Evolutionary conservation across 2,797 vertebrate species (phyloP).

Genomic region (Coccyzus lansbergi): DNA sequence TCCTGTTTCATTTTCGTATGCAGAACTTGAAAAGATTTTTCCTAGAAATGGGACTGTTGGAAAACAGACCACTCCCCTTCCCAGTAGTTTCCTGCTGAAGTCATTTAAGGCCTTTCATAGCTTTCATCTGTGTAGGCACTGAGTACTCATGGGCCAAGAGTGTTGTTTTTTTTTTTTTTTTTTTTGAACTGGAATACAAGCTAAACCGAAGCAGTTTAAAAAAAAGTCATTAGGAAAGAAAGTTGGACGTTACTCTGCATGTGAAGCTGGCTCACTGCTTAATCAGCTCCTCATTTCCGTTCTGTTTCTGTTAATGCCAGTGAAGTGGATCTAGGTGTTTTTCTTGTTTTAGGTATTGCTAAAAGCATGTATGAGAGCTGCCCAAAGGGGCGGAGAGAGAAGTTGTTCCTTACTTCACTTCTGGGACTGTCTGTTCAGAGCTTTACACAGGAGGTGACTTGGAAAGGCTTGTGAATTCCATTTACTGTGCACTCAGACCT

Average conservation of each 20-base stretch:
- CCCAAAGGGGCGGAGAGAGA: conserved; percentile 42
- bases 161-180: not conserved
- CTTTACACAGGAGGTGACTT: conserved; percentile 64
- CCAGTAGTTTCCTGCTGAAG: conserved; percentile 68
- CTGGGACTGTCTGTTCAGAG: conserved; percentile 51
- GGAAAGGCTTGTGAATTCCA: conserved; percentile 67
- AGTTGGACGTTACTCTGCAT: conserved; percentile 24
- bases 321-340: conserved; percentile 47
- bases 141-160: conserved; percentile 7
- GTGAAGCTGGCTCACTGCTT: not conserved
- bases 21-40: conserved; percentile 55
- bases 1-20: conserved; percentile 41
- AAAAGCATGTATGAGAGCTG: conserved; percentile 1
- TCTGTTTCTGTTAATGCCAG: not conserved
- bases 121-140: conserved; percentile 53
- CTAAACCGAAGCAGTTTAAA: not conserved
- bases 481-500: conserved; percentile 56
- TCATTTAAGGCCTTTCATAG: conserved; percentile 66
- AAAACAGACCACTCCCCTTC: conserved; percentile 68
- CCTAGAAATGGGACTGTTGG: conserved; percentile 69
- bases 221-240: not conserved
- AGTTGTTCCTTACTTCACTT: conserved; percentile 55
- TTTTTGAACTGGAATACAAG: conserved; percentile 30
- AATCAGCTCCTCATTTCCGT: conserved; percentile 23
- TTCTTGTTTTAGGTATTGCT: conserved; percentile 56